These are phyloP conservation scores for Papilio elwesi DNA, from an alignment of 2,888 invertebrate genomes.

Conservation along the genomic window DNA sequence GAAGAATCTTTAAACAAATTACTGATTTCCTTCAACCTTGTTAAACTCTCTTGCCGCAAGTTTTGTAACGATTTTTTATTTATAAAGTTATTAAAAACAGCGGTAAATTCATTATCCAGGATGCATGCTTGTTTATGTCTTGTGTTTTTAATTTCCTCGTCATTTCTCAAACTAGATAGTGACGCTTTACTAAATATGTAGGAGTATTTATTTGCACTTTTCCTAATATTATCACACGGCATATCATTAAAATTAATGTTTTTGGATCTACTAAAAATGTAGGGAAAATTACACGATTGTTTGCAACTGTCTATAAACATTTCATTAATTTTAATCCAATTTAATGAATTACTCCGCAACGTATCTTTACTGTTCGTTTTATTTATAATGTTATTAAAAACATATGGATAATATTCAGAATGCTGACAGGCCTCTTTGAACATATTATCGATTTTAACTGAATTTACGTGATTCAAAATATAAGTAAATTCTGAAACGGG, in stretches of 20 bases:
- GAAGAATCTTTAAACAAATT: constrained; percentile 13
- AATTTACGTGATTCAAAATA: constrained; percentile 26
- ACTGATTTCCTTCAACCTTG: constrained; percentile 2
- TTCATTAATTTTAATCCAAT: constrained; percentile 5
- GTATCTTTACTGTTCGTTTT: too few relatives aligned
- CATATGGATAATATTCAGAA: constrained; percentile 20
- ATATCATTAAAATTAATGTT: background rate
- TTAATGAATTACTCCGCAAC: background rate
- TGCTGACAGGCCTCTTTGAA: constrained; percentile 26
- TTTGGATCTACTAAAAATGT: constrained; percentile 22
- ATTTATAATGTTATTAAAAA: constrained; percentile 23
- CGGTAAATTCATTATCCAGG: background rate
- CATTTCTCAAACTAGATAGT: background rate
- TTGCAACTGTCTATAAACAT: constrained; percentile 18
- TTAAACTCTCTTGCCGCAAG: background rate
- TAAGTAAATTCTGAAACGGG: constrained; percentile 23
- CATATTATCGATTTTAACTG: constrained; percentile 27
- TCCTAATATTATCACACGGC: background rate
- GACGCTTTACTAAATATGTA: constrained; percentile 4
- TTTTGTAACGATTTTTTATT: background rate
- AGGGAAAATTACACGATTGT: constrained; percentile 18
- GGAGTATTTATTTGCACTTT: background rate
- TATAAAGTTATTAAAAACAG: constrained; percentile 1
- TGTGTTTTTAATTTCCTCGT: background rate
- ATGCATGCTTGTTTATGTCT: background rate